These are phyloP conservation scores for Mesorhabditis belari DNA, from an alignment of 2,888 invertebrate species.

Conservation along the genomic window DNA sequence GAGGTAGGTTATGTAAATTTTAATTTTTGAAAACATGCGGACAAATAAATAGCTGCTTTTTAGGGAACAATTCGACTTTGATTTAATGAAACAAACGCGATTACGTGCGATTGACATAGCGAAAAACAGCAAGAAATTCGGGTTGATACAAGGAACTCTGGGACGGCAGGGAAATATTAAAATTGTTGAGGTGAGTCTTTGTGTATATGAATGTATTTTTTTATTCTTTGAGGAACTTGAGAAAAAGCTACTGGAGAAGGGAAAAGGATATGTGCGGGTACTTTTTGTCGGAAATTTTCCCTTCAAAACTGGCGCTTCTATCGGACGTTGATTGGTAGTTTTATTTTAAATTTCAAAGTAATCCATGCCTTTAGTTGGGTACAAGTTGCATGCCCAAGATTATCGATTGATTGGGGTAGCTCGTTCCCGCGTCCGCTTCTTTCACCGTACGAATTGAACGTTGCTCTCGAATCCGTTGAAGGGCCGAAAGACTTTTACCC, in stretches of 20 bases:
- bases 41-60: too few relatives aligned
- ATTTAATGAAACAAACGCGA: constrained; percentile 6
- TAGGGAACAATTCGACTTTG: background rate
- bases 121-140: constrained; percentile 63
- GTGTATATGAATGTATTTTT: too few relatives aligned
- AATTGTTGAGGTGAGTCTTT: constrained; percentile 64
- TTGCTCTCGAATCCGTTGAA: constrained; percentile 41
- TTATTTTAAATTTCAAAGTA: background rate
- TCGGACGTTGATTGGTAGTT: constrained; percentile 56
- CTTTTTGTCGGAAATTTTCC: constrained; percentile 89
- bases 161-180: constrained; percentile 92
- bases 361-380: constrained; percentile 60
- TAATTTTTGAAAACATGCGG: background rate
- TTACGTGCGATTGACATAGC: constrained; percentile 31
- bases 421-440: constrained; percentile 76
- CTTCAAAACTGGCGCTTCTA: constrained; percentile 79
- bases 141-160: constrained; percentile 83
- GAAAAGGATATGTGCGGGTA: constrained; percentile 66
- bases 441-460: constrained; percentile 77
- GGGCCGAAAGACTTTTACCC: constrained; percentile 66
- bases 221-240: too few relatives aligned
- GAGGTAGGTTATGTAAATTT: constrained; percentile 65
- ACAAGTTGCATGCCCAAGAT: constrained; percentile 85
- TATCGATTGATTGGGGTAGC: constrained; percentile 98
- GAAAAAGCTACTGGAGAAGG: too few relatives aligned